A percentile compares a stretch with the other conserved stretches of the same genome.
phyloP scores from a whole-genome alignment of 2,888 invertebrate species.

The Holacanthella duospinosa region DNA sequence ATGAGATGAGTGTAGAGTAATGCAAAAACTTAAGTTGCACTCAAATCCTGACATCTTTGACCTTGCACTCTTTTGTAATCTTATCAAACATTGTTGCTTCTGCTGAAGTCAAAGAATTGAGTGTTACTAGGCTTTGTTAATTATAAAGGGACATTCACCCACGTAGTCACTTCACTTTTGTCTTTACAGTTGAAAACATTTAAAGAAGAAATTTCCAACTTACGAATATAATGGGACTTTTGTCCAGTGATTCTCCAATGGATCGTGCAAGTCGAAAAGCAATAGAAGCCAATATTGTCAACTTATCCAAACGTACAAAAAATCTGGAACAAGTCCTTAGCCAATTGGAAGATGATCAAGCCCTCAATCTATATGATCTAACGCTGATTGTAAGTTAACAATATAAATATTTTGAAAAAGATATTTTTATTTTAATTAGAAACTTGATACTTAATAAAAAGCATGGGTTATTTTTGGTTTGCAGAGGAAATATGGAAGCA shows the following conservation, averaged over 20 bases:
- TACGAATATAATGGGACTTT: no score
- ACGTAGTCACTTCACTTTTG: no score
- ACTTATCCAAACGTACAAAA: not conserved
- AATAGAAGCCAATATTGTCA: not conserved
- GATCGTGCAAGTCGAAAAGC: not conserved
- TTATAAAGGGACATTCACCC: no score
- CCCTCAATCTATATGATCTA: not conserved
- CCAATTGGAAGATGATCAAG: not conserved
- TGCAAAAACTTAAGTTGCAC: no score
- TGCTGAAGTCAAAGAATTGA: not conserved
- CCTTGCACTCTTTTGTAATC: not conserved
- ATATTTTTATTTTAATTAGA: not conserved
- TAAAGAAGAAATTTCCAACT: not conserved
- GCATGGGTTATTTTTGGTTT: not conserved
- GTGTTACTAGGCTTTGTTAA: no score
- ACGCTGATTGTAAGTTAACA: not conserved
- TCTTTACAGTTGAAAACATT: not conserved
- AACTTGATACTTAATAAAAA: no score
- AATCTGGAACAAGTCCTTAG: not conserved
- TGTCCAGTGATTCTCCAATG: not conserved
- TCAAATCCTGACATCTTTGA: no score
- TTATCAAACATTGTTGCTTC: not conserved
- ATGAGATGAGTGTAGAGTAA: no score
- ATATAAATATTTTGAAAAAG: not conserved
- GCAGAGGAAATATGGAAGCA: not conserved